Conservation (phyloP, 2,113 vertebrate species). For the Meleagris gallopavo region DNA sequence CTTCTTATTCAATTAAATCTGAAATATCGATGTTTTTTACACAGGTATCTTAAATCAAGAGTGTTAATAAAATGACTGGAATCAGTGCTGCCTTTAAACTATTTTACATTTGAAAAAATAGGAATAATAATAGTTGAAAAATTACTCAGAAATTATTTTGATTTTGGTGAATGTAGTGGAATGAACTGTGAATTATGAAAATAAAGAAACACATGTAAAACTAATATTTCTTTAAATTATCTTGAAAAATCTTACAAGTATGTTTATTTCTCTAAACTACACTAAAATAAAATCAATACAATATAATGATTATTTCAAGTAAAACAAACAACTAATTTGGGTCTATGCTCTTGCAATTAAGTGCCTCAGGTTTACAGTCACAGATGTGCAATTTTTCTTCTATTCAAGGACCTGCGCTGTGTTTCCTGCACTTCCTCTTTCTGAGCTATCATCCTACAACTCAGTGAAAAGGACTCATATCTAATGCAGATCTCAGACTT, state of each 20-base stretch:
- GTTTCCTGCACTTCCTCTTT: not conserved
- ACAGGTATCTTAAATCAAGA: not conserved
- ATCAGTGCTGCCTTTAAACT: not conserved
- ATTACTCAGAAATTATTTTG: not conserved
- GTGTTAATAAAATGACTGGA: not conserved
- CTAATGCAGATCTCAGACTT: not conserved
- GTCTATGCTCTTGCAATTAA: not conserved
- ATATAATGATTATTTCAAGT: not conserved
- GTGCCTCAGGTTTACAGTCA: not conserved
- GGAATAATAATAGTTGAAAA: rapidly evolving
- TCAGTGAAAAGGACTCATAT: not conserved
- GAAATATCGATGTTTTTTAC: not conserved
- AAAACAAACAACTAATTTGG: not conserved
- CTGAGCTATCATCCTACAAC: not conserved
- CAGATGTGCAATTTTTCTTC: not conserved
- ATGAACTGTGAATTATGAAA: not conserved
- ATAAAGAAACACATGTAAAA: not conserved
- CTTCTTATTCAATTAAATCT: not conserved
- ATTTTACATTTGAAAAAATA: not conserved
- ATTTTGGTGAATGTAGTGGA: not conserved
- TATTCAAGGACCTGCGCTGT: not conserved
- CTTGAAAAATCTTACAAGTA: not conserved
- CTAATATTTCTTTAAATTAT: not conserved
- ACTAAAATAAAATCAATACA: not conserved
- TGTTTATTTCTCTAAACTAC: not conserved